These are phyloP conservation scores for Budorcas taxicolor DNA, from an alignment of 2,113 vertebrate genomes.

Conservation along the genomic window DNA sequence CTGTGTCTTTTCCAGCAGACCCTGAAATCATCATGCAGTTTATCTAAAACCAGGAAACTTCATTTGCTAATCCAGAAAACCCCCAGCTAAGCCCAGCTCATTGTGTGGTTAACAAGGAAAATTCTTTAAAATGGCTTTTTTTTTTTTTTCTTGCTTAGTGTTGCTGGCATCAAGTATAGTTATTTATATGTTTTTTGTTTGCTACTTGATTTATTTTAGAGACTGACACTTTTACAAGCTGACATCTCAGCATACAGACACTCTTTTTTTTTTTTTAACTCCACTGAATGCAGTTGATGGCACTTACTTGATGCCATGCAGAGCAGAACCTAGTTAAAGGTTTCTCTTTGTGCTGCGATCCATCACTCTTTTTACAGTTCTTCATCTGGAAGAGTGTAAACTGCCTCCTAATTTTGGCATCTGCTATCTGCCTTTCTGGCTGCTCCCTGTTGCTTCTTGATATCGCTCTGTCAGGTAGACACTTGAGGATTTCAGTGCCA, in stretches of 20 bases:
- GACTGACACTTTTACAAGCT: constrained; percentile 71
- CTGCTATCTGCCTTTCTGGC: constrained; percentile 31
- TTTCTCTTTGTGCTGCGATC: constrained; percentile 49
- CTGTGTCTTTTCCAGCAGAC: neutral
- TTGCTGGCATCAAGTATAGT: constrained; percentile 54
- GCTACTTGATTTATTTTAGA: constrained; percentile 72
- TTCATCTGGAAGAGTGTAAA: constrained; percentile 50
- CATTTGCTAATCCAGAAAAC: neutral
- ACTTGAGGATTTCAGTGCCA: constrained; percentile 66
- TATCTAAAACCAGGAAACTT: neutral
- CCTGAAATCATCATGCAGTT: neutral
- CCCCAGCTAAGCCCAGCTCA: neutral
- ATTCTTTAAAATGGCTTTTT: constrained; percentile 45
- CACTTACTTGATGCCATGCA: constrained; percentile 61
- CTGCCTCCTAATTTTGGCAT: constrained; percentile 67
- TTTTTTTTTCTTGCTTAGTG: constrained; percentile 34
- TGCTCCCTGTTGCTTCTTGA: constrained; percentile 61
- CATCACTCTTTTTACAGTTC: constrained; percentile 53
- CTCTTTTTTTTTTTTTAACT: constrained; percentile 40
- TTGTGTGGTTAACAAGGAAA: constrained; percentile 59
- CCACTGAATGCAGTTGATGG: constrained; percentile 20
- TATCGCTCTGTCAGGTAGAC: constrained; percentile 61
- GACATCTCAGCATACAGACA: constrained; percentile 66
- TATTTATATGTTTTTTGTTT: constrained; percentile 69
- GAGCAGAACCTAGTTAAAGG: constrained; percentile 67